Base-by-base conservation (phyloP, 2,888 invertebrate genomes). In the Elysia crispata region DNA sequence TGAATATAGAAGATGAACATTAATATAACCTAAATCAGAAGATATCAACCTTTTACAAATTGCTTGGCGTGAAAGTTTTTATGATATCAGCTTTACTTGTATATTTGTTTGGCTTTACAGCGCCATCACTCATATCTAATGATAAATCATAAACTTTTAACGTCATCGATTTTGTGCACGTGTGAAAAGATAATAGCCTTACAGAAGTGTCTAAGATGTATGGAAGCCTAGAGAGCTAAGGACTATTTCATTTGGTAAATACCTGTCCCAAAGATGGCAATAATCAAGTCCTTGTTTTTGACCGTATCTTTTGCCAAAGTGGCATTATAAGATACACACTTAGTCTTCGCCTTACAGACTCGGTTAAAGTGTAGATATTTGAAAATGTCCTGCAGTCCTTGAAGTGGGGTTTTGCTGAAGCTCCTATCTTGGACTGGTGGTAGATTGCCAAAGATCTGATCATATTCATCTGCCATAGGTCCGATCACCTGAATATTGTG, bases 261-360 rank as follows among this genome's bases (percentile, higher is more conserved):
- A 88, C 88, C 89, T 81, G 88, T 88, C 79, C 91, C 91, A 3
- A 91, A 83, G 81, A 89, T 87, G 31, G 90, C 84, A 80, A 91
- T 85, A 11, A 88, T 85, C 1, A 89, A 74, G 20, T 90, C 86
- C 23, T 88, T 83, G 23, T 83, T 82, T 8, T 77, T 72, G 3
- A 88, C 88, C 6, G 88, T 88, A 8, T 73, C 69, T 50, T 83
- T 85, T 8, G 90, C 81, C n/a, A 76, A 79, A 15, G 79, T 70
- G 1, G 67, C 69, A 25, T 88, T 83, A 83, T 90, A 90, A 20
- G 82, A 33, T 0, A 70, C 75, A 81, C 91, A 91, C 6, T 80
- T 79, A 15, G 62, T 41, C 13, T 84, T 86, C 79, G 87, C 87
- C 15, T 75, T 49, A 83, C 91, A 91, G 13, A 57, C 78, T 31